phyloP scores from a whole-genome alignment of 2,797 vertebrate genomes.

The Tokudaia muenninki region DNA sequence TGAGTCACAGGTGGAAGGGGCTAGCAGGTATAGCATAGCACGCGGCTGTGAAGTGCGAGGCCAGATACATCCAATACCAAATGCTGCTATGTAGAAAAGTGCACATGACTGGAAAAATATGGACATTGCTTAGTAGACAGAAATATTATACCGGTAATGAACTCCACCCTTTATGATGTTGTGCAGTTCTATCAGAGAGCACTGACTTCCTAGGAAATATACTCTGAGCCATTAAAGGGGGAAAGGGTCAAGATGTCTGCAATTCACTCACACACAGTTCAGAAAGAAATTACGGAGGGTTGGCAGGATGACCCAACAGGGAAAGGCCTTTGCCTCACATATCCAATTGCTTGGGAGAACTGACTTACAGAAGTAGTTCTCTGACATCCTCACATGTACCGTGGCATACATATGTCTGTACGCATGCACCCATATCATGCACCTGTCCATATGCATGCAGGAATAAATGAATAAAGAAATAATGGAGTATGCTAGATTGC shows the following conservation, averaged over 20 bases:
- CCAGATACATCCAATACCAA: not conserved
- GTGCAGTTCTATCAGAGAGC: not conserved
- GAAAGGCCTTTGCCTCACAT: not conserved
- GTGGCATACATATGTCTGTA: not conserved
- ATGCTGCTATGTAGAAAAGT: not conserved
- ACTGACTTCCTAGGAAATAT: not conserved
- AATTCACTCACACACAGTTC: not conserved
- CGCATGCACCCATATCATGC: not conserved
- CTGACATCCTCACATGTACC: not conserved
- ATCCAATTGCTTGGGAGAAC: not conserved
- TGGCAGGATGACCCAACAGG: too few species aligned
- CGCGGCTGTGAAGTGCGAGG: not conserved
- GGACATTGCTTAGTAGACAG: not conserved
- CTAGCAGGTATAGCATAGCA: too few species aligned
- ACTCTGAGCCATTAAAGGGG: not conserved
- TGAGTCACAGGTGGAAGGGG: not conserved
- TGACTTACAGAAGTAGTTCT: not conserved
- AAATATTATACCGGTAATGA: not conserved
- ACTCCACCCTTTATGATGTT: not conserved
- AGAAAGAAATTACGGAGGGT: not conserved
- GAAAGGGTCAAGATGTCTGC: not conserved
- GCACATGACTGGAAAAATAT: not conserved
- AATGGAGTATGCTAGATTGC: not conserved
- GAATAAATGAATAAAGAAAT: not conserved
- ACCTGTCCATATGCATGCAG: too few species aligned